These are phyloP conservation scores for Drosophila persimilis DNA, from an alignment of 1,140 invertebrate genomes.

Conservation along the genomic window DNA sequence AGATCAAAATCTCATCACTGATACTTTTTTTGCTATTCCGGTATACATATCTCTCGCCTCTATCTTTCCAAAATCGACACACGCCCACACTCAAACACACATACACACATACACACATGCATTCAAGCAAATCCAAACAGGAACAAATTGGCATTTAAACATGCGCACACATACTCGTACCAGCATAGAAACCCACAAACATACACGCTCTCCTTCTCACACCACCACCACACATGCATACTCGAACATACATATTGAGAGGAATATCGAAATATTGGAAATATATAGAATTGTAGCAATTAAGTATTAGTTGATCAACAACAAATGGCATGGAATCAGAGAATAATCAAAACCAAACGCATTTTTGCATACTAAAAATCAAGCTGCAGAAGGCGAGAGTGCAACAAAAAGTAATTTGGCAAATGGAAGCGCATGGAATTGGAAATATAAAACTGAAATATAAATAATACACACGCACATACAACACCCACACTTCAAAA, in stretches of 20 bases:
- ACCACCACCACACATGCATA: conserved; percentile 42
- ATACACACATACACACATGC: conserved; percentile 15
- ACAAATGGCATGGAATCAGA: conserved; percentile 60
- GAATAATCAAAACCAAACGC: conserved; percentile 50
- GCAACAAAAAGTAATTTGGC: conserved; percentile 57
- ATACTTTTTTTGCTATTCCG: conserved; percentile 4
- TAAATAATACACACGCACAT: conserved; percentile 44
- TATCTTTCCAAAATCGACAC: conserved; percentile 32
- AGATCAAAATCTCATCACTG: conserved; percentile 29
- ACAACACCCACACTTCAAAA: conserved; percentile 42
- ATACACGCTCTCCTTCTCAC: conserved; percentile 46
- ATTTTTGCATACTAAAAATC: conserved; percentile 62
- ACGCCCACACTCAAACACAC: conserved; percentile 11
- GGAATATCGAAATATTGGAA: conserved; percentile 8
- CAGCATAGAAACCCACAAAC: conserved; percentile 28
- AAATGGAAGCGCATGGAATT: conserved; percentile 72
- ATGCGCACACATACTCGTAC: conserved; percentile 30
- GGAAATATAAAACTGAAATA: conserved; percentile 48
- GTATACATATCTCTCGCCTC: conserved; percentile 22
- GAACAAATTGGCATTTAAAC: conserved; percentile 66
- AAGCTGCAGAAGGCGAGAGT: conserved; percentile 38
- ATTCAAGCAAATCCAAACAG: conserved; percentile 49
- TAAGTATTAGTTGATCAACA: conserved; percentile 51
- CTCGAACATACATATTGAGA: conserved; percentile 41
- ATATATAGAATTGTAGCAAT: conserved; percentile 44